A percentile compares a stretch with the other conserved stretches of the same genome.
Evolutionary conservation across 2,113 vertebrate genomes (phyloP).

Genomic region (Arothron firmamentum): DNA sequence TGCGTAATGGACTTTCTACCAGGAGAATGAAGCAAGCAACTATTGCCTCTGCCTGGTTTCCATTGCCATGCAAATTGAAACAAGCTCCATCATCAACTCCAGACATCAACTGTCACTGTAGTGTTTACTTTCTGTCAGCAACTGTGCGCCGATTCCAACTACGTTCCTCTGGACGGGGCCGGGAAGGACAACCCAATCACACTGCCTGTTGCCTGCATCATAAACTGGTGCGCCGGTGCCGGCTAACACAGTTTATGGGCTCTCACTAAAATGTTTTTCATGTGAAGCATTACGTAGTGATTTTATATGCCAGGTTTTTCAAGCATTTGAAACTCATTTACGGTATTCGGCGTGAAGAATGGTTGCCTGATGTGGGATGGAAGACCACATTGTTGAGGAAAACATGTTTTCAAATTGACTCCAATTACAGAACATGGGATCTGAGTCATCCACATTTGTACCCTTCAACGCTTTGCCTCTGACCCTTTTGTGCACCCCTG

Average conservation of each 20-base stretch:
- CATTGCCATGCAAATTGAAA: neutral
- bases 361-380: neutral
- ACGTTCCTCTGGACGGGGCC: slow-evolving; percentile 2
- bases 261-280: neutral
- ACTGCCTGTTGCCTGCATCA: neutral
- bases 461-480: slow-evolving; percentile 5
- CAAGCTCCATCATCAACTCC: neutral
- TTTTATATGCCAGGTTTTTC: neutral
- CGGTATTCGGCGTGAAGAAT: slow-evolving; percentile 22
- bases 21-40: neutral
- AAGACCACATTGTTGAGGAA: slow-evolving; percentile 1
- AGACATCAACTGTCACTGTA: neutral
- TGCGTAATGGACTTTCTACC: neutral
- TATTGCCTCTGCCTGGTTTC: neutral
- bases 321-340: neutral
- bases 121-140: slow-evolving; percentile 12
- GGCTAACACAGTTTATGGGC: slow-evolving; percentile 4
- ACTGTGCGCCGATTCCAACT: neutral
- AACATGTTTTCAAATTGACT: slow-evolving; percentile 22
- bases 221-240: neutral
- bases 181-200: neutral
- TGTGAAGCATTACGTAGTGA: neutral
- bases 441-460: slow-evolving; percentile 20
- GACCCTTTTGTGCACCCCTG: slow-evolving; percentile 34
- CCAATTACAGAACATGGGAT: neutral